phyloP scores from a whole-genome alignment of 1,140 invertebrate species.

The Spodoptera litura region DNA sequence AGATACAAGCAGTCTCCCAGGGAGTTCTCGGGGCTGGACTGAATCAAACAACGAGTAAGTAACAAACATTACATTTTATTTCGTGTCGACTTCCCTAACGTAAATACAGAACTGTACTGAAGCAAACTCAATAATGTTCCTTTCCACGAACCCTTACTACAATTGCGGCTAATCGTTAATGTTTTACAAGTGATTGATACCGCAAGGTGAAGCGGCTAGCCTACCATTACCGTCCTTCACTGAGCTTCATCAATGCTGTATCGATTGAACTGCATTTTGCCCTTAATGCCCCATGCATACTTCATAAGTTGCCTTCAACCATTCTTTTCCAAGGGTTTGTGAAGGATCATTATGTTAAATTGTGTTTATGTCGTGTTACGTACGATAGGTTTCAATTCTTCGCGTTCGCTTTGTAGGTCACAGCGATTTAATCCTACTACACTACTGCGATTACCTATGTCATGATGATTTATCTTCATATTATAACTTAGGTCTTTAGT shows the following conservation, averaged over 20 bases:
- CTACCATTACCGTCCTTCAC: neutral
- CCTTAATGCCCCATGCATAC: neutral
- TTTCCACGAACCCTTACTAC: too few relatives aligned
- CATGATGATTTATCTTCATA: too few relatives aligned
- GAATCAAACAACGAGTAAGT: constrained; percentile 65
- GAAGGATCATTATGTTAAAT: too few relatives aligned
- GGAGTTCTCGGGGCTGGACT: constrained; percentile 52
- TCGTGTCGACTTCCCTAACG: neutral
- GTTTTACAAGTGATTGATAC: neutral
- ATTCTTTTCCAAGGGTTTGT: too few relatives aligned
- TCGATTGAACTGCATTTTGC: neutral
- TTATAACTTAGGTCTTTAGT: too few relatives aligned
- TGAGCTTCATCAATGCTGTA: too few relatives aligned
- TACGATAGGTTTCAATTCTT: too few relatives aligned
- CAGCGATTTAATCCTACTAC: too few relatives aligned
- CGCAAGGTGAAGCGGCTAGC: neutral
- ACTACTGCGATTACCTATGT: too few relatives aligned
- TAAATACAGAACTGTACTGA: neutral
- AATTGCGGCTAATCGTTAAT: neutral
- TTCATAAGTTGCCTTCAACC: neutral
- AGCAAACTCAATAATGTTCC: neutral
- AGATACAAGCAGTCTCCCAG: constrained; percentile 74
- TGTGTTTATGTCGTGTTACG: too few relatives aligned
- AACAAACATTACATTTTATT: neutral
- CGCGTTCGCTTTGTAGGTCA: too few relatives aligned